Evolutionary conservation across 2,113 vertebrate species (phyloP).

Genomic region (Crotalus viridis): DNA sequence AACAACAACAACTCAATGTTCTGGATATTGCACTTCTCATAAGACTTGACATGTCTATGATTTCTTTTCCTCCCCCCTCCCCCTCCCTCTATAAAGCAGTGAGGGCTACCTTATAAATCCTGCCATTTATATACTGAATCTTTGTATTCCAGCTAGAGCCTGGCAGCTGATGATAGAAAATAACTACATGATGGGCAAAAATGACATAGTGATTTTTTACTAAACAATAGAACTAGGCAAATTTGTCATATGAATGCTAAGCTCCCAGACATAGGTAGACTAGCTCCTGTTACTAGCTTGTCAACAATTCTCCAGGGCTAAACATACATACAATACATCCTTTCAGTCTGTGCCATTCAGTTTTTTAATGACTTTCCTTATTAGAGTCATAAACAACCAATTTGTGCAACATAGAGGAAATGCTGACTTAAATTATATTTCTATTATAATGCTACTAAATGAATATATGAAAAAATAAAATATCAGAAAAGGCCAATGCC

Average conservation of each 20-base stretch:
- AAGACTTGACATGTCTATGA: not conserved
- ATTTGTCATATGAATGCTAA: not conserved
- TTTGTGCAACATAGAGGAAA: not conserved
- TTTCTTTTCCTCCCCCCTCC: not conserved
- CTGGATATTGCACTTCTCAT: not conserved
- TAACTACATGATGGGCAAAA: not conserved
- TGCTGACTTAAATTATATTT: constrained; percentile 19
- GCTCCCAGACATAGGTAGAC: not conserved
- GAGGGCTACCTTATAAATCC: not conserved
- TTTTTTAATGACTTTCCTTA: not conserved
- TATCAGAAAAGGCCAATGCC: not conserved
- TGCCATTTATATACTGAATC: not conserved
- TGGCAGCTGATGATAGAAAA: not conserved
- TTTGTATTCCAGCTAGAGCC: not conserved
- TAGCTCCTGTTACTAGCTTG: not conserved
- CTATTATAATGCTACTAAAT: constrained; percentile 3
- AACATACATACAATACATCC: not conserved
- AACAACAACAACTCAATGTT: not conserved
- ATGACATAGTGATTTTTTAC: not conserved
- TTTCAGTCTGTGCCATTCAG: not conserved
- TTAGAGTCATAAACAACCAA: constrained; percentile 14
- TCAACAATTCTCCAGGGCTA: not conserved
- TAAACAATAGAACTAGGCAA: not conserved
- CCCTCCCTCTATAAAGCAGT: not conserved
- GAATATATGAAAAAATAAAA: constrained; percentile 1